Evolutionary conservation across 2,113 vertebrate genomes (phyloP).

Genomic region (Lathamus discolor): DNA sequence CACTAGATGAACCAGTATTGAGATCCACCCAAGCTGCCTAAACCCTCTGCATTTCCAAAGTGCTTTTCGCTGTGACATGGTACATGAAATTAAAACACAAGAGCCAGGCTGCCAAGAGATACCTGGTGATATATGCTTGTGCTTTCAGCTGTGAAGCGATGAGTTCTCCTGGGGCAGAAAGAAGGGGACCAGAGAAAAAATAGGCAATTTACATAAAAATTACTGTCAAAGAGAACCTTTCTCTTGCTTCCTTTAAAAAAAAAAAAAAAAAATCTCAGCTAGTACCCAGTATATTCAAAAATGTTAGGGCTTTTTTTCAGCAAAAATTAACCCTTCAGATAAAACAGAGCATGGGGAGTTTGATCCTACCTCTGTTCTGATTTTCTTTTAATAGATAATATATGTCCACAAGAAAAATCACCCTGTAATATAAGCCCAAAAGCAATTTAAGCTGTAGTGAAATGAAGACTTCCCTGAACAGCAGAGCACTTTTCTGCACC

Average conservation of each 20-base stretch:
- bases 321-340: neutral
- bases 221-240: neutral
- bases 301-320: neutral
- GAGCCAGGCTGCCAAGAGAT: neutral
- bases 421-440: neutral
- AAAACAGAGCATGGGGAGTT: neutral
- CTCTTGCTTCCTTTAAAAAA: neutral
- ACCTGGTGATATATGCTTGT: neutral
- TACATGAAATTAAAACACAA: slow-evolving; percentile 2
- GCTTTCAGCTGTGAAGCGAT: slow-evolving; percentile 4
- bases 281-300: neutral
- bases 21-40: neutral
- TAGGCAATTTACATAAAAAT: neutral
- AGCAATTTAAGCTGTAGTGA: neutral
- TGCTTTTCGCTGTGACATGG: neutral
- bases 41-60: neutral
- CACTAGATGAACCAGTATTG: neutral
- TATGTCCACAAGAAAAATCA: neutral
- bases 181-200: neutral
- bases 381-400: fast-evolving
- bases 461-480: neutral
- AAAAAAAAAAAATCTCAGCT: neutral
- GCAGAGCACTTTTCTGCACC: neutral
- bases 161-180: neutral
- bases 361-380: neutral